Percentiles rank a stretch among this genome's conserved stretches.
phyloP scores from a whole-genome alignment of 2,888 invertebrate species.

The Protophormia terraenovae region DNA sequence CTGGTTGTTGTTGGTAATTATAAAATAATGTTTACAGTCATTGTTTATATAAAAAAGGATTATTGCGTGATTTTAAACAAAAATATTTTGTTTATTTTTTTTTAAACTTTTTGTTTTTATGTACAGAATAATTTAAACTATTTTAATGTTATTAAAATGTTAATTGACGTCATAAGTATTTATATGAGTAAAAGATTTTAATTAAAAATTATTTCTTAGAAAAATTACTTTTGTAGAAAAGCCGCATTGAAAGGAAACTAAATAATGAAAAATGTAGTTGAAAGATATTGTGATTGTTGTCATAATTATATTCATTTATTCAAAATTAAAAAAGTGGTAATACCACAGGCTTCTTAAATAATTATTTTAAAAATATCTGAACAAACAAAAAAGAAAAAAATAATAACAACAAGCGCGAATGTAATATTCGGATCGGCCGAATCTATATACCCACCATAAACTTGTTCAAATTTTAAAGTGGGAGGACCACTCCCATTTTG shows the following conservation, averaged over 20 bases:
- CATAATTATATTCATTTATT: no score
- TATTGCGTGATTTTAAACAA: constrained; percentile 23
- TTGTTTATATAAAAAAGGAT: not conserved
- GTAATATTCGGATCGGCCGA: no score
- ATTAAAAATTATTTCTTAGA: not conserved
- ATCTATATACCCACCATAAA: no score
- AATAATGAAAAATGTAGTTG: no score
- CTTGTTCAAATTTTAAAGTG: no score
- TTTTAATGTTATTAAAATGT: not conserved
- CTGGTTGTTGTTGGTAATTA: constrained; percentile 19
- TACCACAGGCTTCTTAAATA: no score
- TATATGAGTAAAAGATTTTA: not conserved
- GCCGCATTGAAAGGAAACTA: not conserved
- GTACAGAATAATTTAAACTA: not conserved
- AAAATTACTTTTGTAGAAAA: not conserved
- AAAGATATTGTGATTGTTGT: no score
- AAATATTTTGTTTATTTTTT: constrained; percentile 9
- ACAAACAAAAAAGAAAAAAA: no score
- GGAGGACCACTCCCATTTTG: no score
- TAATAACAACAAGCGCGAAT: no score
- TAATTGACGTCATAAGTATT: not conserved
- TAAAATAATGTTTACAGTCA: constrained; percentile 37
- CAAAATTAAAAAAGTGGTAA: no score
- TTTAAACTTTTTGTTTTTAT: not conserved
- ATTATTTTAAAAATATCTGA: no score